These are phyloP conservation scores for Patella vulgata DNA, from an alignment of 1,140 invertebrate species.

Conservation along the genomic window DNA sequence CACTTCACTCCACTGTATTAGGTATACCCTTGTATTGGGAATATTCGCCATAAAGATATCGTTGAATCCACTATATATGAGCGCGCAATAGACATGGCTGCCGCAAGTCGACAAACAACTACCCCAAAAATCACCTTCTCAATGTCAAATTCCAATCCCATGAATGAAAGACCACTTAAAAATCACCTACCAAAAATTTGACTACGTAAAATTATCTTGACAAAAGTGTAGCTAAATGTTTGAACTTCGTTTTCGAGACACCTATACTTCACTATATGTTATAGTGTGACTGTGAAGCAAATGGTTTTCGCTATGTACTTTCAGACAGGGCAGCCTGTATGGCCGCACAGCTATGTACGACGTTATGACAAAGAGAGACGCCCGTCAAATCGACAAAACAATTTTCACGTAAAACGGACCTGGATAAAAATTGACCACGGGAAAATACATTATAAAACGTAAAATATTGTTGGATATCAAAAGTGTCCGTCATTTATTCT, in stretches of 20 bases:
- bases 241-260: constrained; percentile 19
- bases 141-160: constrained; percentile 51
- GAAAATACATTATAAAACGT: neutral
- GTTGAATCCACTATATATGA: too few species aligned
- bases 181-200: constrained; percentile 34
- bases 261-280: constrained; percentile 40
- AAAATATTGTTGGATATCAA: neutral
- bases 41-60: neutral
- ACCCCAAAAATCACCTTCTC: constrained; percentile 57
- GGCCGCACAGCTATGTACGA: constrained; percentile 24
- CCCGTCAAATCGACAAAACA: neutral
- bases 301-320: constrained; percentile 35
- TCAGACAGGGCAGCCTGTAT: constrained; percentile 9
- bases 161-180: constrained; percentile 56
- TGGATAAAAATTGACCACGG: neutral
- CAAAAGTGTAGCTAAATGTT: constrained; percentile 13
- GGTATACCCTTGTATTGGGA: too few species aligned
- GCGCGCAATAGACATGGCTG: constrained; percentile 8
- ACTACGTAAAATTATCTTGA: constrained; percentile 21
- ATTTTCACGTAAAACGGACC: too few species aligned
- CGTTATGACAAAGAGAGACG: constrained; percentile 17
- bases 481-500: neutral
- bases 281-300: constrained; percentile 39
- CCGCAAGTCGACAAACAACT: constrained; percentile 44
- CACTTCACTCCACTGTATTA: too few species aligned